A percentile compares a stretch with the other conserved stretches of the same genome.
Evolutionary conservation across 2,797 vertebrate species (phyloP).

Genomic region (Hipposideros larvatus): DNA sequence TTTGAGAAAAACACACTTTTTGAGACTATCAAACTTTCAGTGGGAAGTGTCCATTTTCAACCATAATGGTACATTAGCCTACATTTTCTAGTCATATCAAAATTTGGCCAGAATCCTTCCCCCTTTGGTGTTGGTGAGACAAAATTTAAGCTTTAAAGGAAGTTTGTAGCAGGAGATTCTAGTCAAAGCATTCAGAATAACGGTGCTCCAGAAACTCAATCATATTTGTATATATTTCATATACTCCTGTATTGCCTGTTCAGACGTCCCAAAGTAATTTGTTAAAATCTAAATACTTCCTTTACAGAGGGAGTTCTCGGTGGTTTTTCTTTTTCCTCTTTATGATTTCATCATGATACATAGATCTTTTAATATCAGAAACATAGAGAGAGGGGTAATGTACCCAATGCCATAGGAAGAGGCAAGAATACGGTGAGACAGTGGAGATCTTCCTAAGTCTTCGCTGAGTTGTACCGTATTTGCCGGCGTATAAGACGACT

Average conservation of each 20-base stretch:
- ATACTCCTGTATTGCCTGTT: not conserved
- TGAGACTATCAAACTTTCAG: conserved; percentile 33
- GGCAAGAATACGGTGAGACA: not conserved
- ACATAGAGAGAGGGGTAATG: not conserved
- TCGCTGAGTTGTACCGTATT: not conserved
- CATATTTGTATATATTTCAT: conserved; percentile 10
- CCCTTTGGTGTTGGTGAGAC: conserved; percentile 8
- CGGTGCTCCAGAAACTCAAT: not conserved
- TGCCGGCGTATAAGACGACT: too few species aligned
- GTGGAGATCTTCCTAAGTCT: not conserved
- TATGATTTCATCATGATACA: not conserved
- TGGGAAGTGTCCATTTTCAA: conserved; percentile 44
- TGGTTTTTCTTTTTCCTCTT: not conserved
- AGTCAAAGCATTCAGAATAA: not conserved
- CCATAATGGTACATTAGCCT: conserved; percentile 50
- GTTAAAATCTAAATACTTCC: not conserved
- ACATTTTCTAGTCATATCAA: conserved; percentile 40
- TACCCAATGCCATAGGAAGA: not conserved
- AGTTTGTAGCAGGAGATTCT: conserved; percentile 18
- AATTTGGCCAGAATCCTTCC: conserved; percentile 3
- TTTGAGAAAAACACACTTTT: conserved; percentile 3
- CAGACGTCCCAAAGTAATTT: not conserved
- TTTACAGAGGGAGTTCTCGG: not conserved
- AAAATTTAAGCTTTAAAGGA: conserved; percentile 23
- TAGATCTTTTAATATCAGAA: not conserved